phyloP scores from a whole-genome alignment of 1,140 invertebrate species.

The Meloidogyne hapla region DNA sequence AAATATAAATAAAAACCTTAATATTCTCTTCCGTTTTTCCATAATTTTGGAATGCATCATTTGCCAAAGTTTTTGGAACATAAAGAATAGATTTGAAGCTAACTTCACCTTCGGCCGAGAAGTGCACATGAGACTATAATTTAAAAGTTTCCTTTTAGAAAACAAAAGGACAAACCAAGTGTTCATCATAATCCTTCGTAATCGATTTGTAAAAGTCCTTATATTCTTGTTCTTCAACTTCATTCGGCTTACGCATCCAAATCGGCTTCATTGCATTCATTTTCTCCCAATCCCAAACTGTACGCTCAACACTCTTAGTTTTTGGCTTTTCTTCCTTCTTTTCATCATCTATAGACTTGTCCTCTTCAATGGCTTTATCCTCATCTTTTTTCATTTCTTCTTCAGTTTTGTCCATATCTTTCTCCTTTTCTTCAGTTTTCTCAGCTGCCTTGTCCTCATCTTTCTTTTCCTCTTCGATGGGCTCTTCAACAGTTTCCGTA shows the following conservation, averaged over 20 bases:
- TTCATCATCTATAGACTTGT: conserved; percentile 48
- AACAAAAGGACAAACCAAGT: conserved; percentile 68
- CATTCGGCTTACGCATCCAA: conserved; percentile 86
- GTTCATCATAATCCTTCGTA: conserved; percentile 84
- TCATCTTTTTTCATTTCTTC: conserved; percentile 84
- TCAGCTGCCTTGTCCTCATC: conserved; percentile 61
- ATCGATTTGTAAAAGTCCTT: conserved; percentile 88
- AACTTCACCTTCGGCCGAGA: conserved; percentile 96
- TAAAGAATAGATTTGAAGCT: conserved; percentile 94
- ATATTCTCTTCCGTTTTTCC: conserved; percentile 91
- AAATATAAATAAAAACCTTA: conserved; percentile 70
- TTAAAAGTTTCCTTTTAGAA: not conserved
- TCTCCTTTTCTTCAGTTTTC: conserved; percentile 65
- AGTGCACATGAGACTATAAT: conserved; percentile 77
- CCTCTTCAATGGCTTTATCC: conserved; percentile 91
- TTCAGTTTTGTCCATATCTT: conserved; percentile 74
- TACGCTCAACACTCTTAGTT: conserved; percentile 88
- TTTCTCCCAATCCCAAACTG: conserved; percentile 95
- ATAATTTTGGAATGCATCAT: conserved; percentile 91
- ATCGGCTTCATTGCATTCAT: conserved; percentile 92
- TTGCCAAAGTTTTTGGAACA: conserved; percentile 82
- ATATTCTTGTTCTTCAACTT: conserved; percentile 85
- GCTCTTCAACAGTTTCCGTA: conserved; percentile 82
- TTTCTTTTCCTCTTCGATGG: conserved; percentile 65
- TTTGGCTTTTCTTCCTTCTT: conserved; percentile 76